Evolutionary conservation across 2,888 invertebrate species (phyloP), one percentile per base, ranked within the genome.

Genomic region (Nysson spinosus): DNA sequence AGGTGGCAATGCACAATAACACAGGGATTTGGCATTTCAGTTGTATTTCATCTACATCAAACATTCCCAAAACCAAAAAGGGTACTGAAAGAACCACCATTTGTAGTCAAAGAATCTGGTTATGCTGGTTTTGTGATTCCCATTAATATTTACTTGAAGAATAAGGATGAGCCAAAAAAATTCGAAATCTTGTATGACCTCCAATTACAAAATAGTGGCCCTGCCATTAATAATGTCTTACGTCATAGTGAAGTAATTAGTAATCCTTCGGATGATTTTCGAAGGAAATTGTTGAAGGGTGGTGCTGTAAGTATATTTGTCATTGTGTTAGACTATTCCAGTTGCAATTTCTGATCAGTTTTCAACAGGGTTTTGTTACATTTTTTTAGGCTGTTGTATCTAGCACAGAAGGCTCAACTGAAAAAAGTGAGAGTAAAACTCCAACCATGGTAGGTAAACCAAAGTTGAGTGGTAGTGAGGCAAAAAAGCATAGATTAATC

Each of bases 111-210:
- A 78, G 97, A 98, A 87, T 95, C 96, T n/a, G 98, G 98, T 4
- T 98, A 98, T 90, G 98, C 97, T 61, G 96, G 98, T 24, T 98
- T 98, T 87, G 90, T 91, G 42, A 89, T 98, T 61, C 94, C 95
- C 0, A 96, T 98, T 80, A 96, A 97, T 83, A 93, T 98, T 74
- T 93, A 95, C 87, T 90, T 96, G 72, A 94, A 93, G 77, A 97
- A 95, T 87, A 94, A 94, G 85, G 95, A 96, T 86, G 96, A 96
- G 83, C 96, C 96, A 6, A 95, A 95, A 85, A 95, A 93, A 82
- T 78, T 86, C 49, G 90, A 91, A 77, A 94, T 94, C 85, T 89
- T 91, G 50, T 98, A 98, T 89, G 97, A 98, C 87, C 90, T 98
- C 70, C 91, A 92, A 80, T 89, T 98, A 61, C 94, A 95, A 87